phyloP scores from a whole-genome alignment of 92 coral and sea anemone species.

The Bergia puertoricense region DNA sequence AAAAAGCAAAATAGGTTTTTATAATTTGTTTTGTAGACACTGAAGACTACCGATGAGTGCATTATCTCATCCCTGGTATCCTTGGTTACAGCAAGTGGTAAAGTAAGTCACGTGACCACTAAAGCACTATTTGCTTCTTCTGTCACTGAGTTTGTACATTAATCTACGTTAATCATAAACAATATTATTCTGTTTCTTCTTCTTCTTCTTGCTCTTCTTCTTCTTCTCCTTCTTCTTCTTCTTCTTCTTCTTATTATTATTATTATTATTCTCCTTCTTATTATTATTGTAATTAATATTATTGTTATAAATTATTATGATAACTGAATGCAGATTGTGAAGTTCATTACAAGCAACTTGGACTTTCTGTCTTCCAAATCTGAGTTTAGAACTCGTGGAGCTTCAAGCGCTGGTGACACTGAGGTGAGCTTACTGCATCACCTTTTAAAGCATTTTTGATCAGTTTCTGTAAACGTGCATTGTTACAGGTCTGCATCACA shows the following conservation, averaged over 20 bases:
- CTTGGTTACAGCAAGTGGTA: conserved; percentile 77
- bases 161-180: background rate
- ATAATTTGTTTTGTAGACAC: conserved; percentile 61
- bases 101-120: conserved; percentile 58
- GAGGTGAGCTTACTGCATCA: conserved; percentile 61
- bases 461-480: too few relatives aligned
- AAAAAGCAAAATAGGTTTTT: background rate
- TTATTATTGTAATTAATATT: background rate
- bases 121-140: background rate
- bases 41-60: conserved; percentile 94
- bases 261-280: background rate
- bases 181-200: too few relatives aligned
- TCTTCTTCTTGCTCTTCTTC: background rate
- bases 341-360: conserved; percentile 76
- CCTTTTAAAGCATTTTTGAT: too few relatives aligned
- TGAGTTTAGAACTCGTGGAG: conserved; percentile 84
- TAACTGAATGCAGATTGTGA: conserved; percentile 61
- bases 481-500: too few relatives aligned
- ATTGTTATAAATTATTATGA: background rate
- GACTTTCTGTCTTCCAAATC: conserved; percentile 88
- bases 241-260: too few relatives aligned
- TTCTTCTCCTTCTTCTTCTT: too few relatives aligned
- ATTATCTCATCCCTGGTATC: conserved; percentile 86
- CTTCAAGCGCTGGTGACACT: conserved; percentile 68
- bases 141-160: too few relatives aligned